These are phyloP conservation scores for Pseudomyrmex cubaensis DNA, from an alignment of 1,140 invertebrate genomes.

Conservation along the genomic window DNA sequence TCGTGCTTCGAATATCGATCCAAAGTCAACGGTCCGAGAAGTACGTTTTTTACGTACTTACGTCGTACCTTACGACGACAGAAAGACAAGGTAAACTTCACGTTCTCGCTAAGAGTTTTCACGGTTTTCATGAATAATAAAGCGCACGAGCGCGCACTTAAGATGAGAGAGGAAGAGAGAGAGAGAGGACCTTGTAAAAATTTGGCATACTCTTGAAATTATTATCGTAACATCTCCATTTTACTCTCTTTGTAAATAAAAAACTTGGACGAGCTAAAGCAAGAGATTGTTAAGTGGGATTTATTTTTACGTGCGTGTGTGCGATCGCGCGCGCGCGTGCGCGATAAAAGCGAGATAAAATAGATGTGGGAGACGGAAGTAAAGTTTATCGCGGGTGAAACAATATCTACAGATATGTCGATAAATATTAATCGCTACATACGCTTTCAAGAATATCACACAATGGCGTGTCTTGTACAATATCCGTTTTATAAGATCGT, in stretches of 20 bases:
- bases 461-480: background rate
- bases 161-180: constrained; percentile 5
- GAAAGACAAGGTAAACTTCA: constrained; percentile 55
- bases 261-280: constrained; percentile 14
- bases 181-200: constrained; percentile 10
- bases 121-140: constrained; percentile 48
- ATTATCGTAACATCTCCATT: constrained; percentile 16
- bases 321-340: too few relatives aligned
- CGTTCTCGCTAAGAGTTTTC: constrained; percentile 57
- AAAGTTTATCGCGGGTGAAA: background rate
- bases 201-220: constrained; percentile 27
- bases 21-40: constrained; percentile 70
- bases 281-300: constrained; percentile 22
- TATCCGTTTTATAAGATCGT: constrained; percentile 1
- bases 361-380: background rate
- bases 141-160: constrained; percentile 19
- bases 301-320: background rate
- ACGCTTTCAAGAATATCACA: background rate
- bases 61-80: constrained; percentile 44
- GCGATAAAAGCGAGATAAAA: too few relatives aligned
- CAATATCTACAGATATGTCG: too few relatives aligned
- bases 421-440: too few relatives aligned
- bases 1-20: constrained; percentile 76
- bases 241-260: background rate
- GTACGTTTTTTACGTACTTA: constrained; percentile 52